Percentiles rank a stretch among this genome's conserved stretches.
Evolutionary conservation across 1,140 invertebrate genomes (phyloP).

Genomic region (Rhopalosiphum padi): DNA sequence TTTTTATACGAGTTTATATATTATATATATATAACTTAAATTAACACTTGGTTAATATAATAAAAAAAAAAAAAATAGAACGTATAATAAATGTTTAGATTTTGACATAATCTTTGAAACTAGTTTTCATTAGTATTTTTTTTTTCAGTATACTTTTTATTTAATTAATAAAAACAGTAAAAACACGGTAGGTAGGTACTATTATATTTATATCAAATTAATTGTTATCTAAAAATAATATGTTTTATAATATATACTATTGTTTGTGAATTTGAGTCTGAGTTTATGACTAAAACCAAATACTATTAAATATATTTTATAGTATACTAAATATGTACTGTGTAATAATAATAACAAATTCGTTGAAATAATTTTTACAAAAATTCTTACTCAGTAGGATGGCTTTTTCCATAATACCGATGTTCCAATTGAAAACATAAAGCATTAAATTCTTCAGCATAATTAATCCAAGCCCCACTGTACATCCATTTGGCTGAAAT

Average conservation of each 20-base stretch:
- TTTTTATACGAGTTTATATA: too few relatives aligned
- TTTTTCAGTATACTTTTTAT: not conserved
- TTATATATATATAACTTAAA: too few relatives aligned
- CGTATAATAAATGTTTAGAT: not conserved
- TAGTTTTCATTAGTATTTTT: not conserved
- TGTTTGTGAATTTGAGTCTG: too few relatives aligned
- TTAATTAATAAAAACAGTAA: not conserved
- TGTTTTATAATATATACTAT: not conserved
- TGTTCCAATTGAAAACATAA: slow-evolving; percentile 89
- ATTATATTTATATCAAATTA: not conserved
- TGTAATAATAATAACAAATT: not conserved
- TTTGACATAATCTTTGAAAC: not conserved
- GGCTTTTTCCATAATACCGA: slow-evolving; percentile 92
- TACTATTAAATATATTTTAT: too few relatives aligned
- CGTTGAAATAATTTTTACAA: not conserved
- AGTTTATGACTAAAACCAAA: too few relatives aligned
- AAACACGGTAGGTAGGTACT: not conserved
- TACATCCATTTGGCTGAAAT: slow-evolving; percentile 81
- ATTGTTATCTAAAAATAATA: not conserved
- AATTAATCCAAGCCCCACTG: slow-evolving; percentile 81
- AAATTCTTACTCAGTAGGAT: slow-evolving; percentile 75
- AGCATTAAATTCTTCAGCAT: slow-evolving; percentile 80
- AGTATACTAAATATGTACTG: too few relatives aligned
- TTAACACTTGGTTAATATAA: too few relatives aligned
- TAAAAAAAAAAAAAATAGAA: too few relatives aligned